These are phyloP conservation scores for Meloidogyne floridensis DNA, from an alignment of 1,140 invertebrate genomes.

Conservation along the genomic window DNA sequence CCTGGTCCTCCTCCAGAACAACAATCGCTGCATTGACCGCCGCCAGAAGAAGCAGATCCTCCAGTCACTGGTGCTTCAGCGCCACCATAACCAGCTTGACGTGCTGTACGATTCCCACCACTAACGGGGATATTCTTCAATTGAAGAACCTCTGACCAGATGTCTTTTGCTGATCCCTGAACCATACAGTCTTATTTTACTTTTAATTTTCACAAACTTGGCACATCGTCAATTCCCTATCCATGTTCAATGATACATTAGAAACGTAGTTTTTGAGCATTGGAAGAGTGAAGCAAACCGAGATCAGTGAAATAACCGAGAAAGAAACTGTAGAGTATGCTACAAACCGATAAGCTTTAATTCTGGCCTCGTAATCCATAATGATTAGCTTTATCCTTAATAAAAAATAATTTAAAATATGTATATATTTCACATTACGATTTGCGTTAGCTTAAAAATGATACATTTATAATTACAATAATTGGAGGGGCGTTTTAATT, in stretches of 20 bases:
- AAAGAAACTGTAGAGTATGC: slow-evolving; percentile 54
- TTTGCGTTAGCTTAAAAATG: no score
- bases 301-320: slow-evolving; percentile 49
- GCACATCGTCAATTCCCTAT: slow-evolving; percentile 56
- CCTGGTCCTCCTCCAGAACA: slow-evolving; percentile 54
- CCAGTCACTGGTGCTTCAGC: slow-evolving; percentile 39
- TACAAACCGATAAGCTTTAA: slow-evolving; percentile 57
- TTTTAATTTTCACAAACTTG: slow-evolving; percentile 44
- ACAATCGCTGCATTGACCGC: slow-evolving; percentile 48
- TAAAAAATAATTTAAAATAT: background rate
- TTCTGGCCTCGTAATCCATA: slow-evolving; percentile 50
- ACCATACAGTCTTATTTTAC: slow-evolving; percentile 52
- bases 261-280: slow-evolving; percentile 63
- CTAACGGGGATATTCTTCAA: slow-evolving; percentile 58
- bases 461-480: no score
- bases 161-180: slow-evolving; percentile 65
- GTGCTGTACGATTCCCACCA: slow-evolving; percentile 54
- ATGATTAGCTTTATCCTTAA: slow-evolving; percentile 15
- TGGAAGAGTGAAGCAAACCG: slow-evolving; percentile 61
- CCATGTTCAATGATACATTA: slow-evolving; percentile 58
- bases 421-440: no score
- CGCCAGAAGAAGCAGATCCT: slow-evolving; percentile 39
- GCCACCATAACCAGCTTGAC: slow-evolving; percentile 52
- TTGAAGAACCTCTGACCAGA: slow-evolving; percentile 62
- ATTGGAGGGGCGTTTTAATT: no score